Percentiles rank a stretch among this genome's conserved stretches.
Evolutionary conservation across 35 echinoderm and acorn worm genomes (phyloP).

Genomic region (Apostichopus parvimensis): DNA sequence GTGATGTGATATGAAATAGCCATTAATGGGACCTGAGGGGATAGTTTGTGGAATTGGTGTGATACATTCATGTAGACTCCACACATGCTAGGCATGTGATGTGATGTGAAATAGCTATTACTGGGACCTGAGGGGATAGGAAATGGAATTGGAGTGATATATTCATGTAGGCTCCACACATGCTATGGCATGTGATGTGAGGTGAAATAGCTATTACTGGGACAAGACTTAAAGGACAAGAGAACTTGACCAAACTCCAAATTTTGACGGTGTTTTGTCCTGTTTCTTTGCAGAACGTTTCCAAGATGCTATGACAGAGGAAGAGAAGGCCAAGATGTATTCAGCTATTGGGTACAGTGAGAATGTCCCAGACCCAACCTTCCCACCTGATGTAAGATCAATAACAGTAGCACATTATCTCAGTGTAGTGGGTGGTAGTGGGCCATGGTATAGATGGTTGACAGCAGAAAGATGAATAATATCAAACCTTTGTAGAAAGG

Average conservation of each 20-base stretch:
- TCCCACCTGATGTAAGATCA: conserved; percentile 86
- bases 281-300: conserved; percentile 59
- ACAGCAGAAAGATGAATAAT: background rate
- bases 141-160: too few species aligned
- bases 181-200: background rate
- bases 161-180: background rate
- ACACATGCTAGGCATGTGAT: too few species aligned
- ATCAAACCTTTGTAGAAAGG: background rate
- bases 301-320: conserved; percentile 86
- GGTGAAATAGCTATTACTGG: background rate
- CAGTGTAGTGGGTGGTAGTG: background rate
- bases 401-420: background rate
- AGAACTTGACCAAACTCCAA: too few species aligned
- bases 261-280: background rate
- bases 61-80: too few species aligned
- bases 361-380: conserved; percentile 59
- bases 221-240: too few species aligned
- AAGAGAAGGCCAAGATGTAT: conserved; percentile 94
- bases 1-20: background rate
- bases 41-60: too few species aligned
- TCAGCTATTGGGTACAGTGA: conserved; percentile 91
- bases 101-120: too few species aligned
- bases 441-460: background rate
- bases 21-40: too few species aligned
- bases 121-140: too few species aligned